Base-by-base conservation (phyloP, 2,113 vertebrate species). In the Alaudala cheleensis region DNA sequence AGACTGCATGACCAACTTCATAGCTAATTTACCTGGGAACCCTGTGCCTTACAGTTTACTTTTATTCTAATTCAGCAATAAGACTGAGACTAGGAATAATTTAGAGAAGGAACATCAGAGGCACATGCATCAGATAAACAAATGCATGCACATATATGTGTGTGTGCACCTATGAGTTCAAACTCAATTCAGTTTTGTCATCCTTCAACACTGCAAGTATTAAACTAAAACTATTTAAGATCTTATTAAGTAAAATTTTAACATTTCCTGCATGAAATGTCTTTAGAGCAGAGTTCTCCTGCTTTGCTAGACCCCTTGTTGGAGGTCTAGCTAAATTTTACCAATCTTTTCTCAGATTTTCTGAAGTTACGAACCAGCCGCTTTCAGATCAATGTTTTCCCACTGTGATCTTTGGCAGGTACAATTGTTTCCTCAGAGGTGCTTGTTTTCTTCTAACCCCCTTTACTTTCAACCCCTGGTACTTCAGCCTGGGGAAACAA, bases 21-120 rank as follows among this genome's bases (percentile, higher is more conserved):
- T 37, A 92, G 50, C 40, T 84, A 86, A 94, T 90, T 90, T 89
- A 94, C 39, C 21, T 70, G 31, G 37, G 54, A 25, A 79, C 34
- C 23, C 20, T 76, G 39, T 50, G 39, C 49, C 34, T 60, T 90
- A 77, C 86, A 73, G 28, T 81, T 90, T 86, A 33, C 34, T 81
- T 94, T 94, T 79, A 78, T 84, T 90, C 80, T 82, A 93, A 71
- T 86, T 76, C n/a, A 79, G 51, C 53, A 47, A 39, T 54, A 58
- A 31, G 62, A 61, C 19, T 58, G 39, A 76, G 57, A 86, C 28
- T 28, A 83, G 37, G 64, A 91, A 86, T 15, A 88, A 64, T 67
- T 90, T 79, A 72, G 24, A 86, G 47, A 66, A 84, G n/a, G 24
- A 92, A 67, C 15, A 70, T 66, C 61, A 42, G 47, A 88, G 39